Percentiles rank a stretch among this genome's conserved stretches.
phyloP scores from a whole-genome alignment of 2,113 vertebrate species.

The Sebastes fasciatus region DNA sequence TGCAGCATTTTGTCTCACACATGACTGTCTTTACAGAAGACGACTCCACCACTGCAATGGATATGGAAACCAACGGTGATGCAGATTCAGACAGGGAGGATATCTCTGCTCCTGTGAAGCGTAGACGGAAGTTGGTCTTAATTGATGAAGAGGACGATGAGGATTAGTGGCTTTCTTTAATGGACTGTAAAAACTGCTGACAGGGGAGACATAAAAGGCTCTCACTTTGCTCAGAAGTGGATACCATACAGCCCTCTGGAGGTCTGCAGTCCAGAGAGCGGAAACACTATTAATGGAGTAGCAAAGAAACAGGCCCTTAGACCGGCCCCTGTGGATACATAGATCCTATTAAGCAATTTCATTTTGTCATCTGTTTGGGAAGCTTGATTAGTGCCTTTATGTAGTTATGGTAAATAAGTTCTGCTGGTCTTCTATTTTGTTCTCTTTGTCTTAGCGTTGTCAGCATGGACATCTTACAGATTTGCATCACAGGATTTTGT shows the following conservation, averaged over 20 bases:
- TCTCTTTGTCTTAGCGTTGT: background rate
- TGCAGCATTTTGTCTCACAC: background rate
- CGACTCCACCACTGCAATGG: background rate
- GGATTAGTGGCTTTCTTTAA: slow-evolving; percentile 60
- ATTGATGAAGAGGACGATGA: slow-evolving; percentile 85
- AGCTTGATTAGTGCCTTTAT: background rate
- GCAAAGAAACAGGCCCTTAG: background rate
- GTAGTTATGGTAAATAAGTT: background rate
- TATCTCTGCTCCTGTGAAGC: slow-evolving; percentile 79
- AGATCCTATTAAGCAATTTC: background rate
- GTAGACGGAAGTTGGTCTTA: slow-evolving; percentile 84
- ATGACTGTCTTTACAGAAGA: slow-evolving; percentile 48
- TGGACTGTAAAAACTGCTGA: slow-evolving; percentile 38
- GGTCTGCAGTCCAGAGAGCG: slow-evolving; percentile 9
- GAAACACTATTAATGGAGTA: slow-evolving; percentile 38
- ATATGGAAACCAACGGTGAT: slow-evolving; percentile 31
- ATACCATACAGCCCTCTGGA: slow-evolving; percentile 15
- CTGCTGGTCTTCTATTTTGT: background rate
- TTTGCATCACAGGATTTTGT: background rate
- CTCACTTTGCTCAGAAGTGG: background rate
- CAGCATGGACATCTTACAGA: background rate
- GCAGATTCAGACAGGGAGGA: slow-evolving; percentile 78
- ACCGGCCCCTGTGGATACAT: slow-evolving; percentile 11
- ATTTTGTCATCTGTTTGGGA: background rate
- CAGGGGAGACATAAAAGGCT: slow-evolving; percentile 13